phyloP scores from a whole-genome alignment of 2,888 invertebrate genomes.

The Hemaris fuciformis region DNA sequence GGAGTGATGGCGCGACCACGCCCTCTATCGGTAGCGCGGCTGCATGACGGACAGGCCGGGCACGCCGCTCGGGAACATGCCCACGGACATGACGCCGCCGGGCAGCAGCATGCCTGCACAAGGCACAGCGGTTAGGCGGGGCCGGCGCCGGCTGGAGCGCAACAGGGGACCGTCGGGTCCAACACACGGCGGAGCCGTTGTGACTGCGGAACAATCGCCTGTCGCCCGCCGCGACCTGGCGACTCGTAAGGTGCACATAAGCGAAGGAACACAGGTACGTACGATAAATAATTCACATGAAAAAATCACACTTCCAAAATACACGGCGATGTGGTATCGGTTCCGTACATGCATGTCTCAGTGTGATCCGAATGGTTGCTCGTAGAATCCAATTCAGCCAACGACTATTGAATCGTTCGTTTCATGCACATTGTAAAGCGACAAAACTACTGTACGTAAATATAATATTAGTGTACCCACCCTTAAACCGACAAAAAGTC shows the following conservation, averaged over 20 bases:
- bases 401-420: conserved; percentile 60
- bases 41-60: conserved; percentile 86
- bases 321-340: conserved; percentile 56
- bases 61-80: conserved; percentile 74
- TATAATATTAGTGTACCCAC: conserved; percentile 80
- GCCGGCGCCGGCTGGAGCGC: conserved; percentile 26
- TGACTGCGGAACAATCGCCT: conserved; percentile 70
- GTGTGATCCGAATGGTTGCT: conserved; percentile 56
- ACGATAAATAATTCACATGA: conserved; percentile 76
- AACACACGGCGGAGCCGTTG: conserved; percentile 64
- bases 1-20: conserved; percentile 39
- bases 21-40: conserved; percentile 92
- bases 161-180: conserved; percentile 60
- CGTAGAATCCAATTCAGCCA: conserved; percentile 56
- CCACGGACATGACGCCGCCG: conserved; percentile 78
- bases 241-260: conserved; percentile 55
- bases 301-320: conserved; percentile 75
- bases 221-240: conserved; percentile 39
- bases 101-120: conserved; percentile 77
- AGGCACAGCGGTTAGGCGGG: conserved; percentile 36
- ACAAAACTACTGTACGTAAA: conserved; percentile 80
- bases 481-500: conserved; percentile 72
- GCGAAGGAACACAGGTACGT: conserved; percentile 74
- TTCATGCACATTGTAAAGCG: conserved; percentile 79
- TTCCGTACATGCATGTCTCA: conserved; percentile 66